These are phyloP conservation scores for Peromyscus aztecus DNA, from an alignment of 2,797 vertebrate genomes.

Conservation along the genomic window DNA sequence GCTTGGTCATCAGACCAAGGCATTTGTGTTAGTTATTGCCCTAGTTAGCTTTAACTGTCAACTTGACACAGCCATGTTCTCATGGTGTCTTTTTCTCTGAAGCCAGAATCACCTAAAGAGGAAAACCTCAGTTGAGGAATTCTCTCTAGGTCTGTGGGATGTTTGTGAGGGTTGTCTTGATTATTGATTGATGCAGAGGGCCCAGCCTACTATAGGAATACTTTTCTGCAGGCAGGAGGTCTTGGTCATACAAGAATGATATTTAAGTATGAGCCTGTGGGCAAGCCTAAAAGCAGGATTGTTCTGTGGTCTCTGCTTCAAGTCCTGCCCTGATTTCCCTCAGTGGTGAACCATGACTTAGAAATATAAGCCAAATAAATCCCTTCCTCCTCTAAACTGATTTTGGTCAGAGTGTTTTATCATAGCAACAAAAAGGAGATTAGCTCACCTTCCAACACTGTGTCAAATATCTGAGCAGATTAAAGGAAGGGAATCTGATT, in stretches of 20 bases:
- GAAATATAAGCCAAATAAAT: background rate
- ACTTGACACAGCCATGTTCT: background rate
- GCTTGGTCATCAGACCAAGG: background rate
- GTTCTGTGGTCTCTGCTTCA: background rate
- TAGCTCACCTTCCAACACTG: background rate
- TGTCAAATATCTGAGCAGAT: background rate
- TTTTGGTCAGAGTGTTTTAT: background rate
- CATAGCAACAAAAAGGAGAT: background rate
- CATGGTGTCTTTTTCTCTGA: background rate
- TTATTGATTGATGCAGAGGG: background rate
- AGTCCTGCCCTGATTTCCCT: background rate
- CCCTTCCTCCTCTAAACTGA: background rate
- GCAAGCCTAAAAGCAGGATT: background rate
- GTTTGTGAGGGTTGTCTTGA: background rate
- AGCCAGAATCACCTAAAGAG: background rate
- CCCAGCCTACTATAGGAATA: background rate
- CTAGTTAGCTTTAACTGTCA: background rate
- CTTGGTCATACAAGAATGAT: no score
- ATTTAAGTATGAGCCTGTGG: background rate
- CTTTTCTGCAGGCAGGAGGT: background rate
- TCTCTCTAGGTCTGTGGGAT: background rate
- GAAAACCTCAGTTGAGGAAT: background rate
- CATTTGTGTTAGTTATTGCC: background rate
- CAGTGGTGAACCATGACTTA: background rate
- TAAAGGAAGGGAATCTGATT: background rate